Base-by-base conservation (phyloP, 2,888 invertebrate species). In the Cryptocephalus moraei region DNA sequence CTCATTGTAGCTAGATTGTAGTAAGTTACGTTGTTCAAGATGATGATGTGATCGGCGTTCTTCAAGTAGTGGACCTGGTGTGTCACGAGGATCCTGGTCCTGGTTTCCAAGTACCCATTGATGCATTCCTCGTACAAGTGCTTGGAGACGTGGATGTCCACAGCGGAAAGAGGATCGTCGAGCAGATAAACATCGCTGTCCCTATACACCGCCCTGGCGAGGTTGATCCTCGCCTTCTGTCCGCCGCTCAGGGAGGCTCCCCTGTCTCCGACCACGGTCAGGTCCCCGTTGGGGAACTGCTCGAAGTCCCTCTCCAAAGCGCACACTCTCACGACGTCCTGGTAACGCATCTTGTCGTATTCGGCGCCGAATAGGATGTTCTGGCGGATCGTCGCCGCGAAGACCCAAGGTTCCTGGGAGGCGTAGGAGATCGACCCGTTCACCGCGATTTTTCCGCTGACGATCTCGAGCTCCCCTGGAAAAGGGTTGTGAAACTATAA, bases 141-240 rank as follows among this genome's bases (percentile, higher is more conserved):
- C 47, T 83, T 78, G 0, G 86, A 84, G 1, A 91, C 90, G 52
- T 84, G 82, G 0, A 86, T 78, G 63, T 91, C 91, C 2, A 91
- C 90, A 2, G 91, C 90, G n/a, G 87, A 86, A 34, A 91, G 70
- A 1, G 91, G 90, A 68, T 91, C 91, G 60, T 91, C 91, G 51
- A 91, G 66, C 8, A 91, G 69, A 65, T 89, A 91, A 50, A 91
- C 80, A 63, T 89, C 87, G 0, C 86, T 81, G 63, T 86, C 73
- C 51, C 77, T 68, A 61, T 80, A 81, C 31, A 88, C 76, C 13
- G 86, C 84, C 63, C 87, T 72, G 1, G 81, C 75, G 56, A 83
- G 70, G 62, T 81, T 82, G 41, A 82, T 79, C 41, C 90, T 77
- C 8, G 90, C 89, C 64, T 86, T 79, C 68, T 90, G 91, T 12